Percentiles rank a stretch among this genome's conserved stretches.
Evolutionary conservation across 2,113 vertebrate genomes (phyloP).

Genomic region (Rallus limicola): DNA sequence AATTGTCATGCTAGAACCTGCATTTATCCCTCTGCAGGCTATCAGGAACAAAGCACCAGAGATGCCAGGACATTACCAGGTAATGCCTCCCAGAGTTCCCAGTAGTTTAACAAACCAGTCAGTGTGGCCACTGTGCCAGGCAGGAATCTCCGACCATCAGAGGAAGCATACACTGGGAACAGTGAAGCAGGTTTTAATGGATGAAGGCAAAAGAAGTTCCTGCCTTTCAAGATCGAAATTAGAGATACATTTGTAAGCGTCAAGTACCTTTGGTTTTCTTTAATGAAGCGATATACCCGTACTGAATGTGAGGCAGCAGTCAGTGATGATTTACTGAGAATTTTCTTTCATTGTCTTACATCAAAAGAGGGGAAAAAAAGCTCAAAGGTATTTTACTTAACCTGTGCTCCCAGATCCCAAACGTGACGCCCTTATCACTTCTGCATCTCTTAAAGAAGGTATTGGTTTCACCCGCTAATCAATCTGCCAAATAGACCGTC

Average conservation of each 20-base stretch:
- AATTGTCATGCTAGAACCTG: not conserved
- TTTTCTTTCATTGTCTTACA: not conserved
- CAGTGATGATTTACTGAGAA: not conserved
- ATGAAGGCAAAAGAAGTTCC: not conserved
- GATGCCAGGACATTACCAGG: not conserved
- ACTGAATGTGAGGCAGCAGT: not conserved
- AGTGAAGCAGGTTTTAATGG: not conserved
- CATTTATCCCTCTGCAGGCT: not conserved
- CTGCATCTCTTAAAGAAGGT: not conserved
- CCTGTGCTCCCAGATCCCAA: not conserved
- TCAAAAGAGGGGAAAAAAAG: not conserved
- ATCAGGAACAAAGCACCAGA: not conserved
- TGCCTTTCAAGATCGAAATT: not conserved
- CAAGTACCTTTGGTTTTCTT: not conserved
- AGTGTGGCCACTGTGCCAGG: not conserved
- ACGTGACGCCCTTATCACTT: not conserved
- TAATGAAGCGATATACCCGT: not conserved
- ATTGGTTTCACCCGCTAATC: not conserved
- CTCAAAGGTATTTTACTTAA: not conserved
- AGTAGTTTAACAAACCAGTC: not conserved
- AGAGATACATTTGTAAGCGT: not conserved
- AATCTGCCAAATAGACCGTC: not conserved
- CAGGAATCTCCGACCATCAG: not conserved
- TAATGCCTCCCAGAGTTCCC: not conserved
- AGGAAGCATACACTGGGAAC: not conserved